Conservation (phyloP, 2,888 invertebrate genomes). For the Synergus laeviventris region DNA sequence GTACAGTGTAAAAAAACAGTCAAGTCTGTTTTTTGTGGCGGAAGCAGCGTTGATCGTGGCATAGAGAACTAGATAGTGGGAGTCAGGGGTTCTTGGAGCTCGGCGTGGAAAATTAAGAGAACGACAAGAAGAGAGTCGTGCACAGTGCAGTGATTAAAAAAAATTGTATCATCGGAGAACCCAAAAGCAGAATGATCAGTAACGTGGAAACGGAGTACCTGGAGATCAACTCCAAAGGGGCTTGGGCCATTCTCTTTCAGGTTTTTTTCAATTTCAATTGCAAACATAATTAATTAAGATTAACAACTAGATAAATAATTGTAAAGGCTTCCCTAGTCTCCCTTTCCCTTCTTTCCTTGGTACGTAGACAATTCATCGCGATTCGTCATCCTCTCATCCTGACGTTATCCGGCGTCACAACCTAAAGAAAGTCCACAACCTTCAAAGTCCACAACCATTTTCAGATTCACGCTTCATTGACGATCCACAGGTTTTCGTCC, state of each 20-base stretch:
- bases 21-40: not conserved
- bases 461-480: constrained; percentile 2
- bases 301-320: not conserved
- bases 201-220: constrained; percentile 85
- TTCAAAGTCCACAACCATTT: constrained; percentile 27
- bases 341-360: constrained; percentile 14
- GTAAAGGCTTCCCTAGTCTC: not conserved
- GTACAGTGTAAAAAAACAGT: not conserved
- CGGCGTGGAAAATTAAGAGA: constrained; percentile 7
- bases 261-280: constrained; percentile 75
- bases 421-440: constrained; percentile 8
- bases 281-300: not conserved
- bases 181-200: constrained; percentile 65
- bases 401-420: constrained; percentile 25
- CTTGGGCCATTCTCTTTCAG: constrained; percentile 86
- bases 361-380: constrained; percentile 5
- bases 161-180: constrained; percentile 26
- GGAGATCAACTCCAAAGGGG: constrained; percentile 83
- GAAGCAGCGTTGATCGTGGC: not conserved
- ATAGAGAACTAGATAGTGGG: constrained; percentile 4
- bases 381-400: constrained; percentile 36
- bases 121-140: constrained; percentile 14
- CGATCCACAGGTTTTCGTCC: constrained; percentile 21
- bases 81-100: not conserved
- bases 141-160: constrained; percentile 22